phyloP scores from a whole-genome alignment of 2,797 vertebrate genomes.

The Rhadinocentrus ornatus region DNA sequence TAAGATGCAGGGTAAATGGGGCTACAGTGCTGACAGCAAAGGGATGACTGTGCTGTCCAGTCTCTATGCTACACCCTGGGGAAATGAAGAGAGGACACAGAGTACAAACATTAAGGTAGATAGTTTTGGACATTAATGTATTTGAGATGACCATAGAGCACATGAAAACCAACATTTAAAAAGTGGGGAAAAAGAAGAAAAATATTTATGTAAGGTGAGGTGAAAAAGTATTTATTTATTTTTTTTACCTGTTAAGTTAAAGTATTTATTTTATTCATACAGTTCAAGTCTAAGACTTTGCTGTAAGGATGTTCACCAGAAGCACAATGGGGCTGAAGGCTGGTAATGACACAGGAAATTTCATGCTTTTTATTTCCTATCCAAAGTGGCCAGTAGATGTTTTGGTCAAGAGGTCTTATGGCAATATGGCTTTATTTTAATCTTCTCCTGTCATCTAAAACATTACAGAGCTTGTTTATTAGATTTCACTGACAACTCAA shows the following conservation, averaged over 20 bases:
- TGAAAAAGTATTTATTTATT: too few relatives aligned
- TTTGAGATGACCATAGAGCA: background rate
- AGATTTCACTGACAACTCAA: background rate
- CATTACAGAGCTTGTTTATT: background rate
- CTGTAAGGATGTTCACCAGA: constrained; percentile 35
- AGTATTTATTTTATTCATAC: background rate
- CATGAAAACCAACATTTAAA: constrained; percentile 6
- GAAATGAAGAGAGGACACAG: constrained; percentile 38
- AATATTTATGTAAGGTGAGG: too few relatives aligned
- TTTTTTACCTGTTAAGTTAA: too few relatives aligned
- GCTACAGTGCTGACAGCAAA: constrained; percentile 64
- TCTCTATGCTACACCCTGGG: constrained; percentile 28
- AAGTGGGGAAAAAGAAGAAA: too few relatives aligned
- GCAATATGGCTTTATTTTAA: constrained; percentile 8
- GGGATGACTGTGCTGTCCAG: constrained; percentile 51
- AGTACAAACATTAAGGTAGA: constrained; percentile 26
- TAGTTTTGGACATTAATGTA: constrained; percentile 11
- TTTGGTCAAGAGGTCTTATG: background rate
- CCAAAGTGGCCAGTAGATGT: background rate
- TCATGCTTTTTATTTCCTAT: constrained; percentile 25
- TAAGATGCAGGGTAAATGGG: constrained; percentile 54
- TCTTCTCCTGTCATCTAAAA: constrained; percentile 1
- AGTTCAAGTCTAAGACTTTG: background rate
- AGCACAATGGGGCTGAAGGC: constrained; percentile 1
- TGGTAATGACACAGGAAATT: constrained; percentile 39